Conservation (phyloP, 2,797 vertebrate genomes). For the Enoplosus armatus region DNA sequence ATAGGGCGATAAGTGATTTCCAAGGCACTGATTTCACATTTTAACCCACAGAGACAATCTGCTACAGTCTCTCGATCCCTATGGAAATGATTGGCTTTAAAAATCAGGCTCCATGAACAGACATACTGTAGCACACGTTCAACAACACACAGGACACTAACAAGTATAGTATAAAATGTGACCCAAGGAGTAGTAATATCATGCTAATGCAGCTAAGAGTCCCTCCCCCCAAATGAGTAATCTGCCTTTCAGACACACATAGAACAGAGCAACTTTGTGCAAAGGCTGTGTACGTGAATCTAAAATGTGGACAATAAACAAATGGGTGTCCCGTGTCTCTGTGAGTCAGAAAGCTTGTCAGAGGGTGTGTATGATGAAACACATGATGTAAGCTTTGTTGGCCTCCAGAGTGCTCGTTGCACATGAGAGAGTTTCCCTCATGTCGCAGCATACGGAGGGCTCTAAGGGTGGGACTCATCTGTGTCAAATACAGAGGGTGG, state of each 20-base stretch:
- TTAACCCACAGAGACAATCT: conserved; percentile 37
- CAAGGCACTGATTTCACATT: conserved; percentile 33
- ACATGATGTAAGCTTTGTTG: conserved; percentile 59
- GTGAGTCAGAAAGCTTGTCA: conserved; percentile 47
- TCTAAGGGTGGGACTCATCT: conserved; percentile 64
- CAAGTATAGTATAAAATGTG: background rate
- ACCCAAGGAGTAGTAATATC: background rate
- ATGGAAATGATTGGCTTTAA: conserved; percentile 27
- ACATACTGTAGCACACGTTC: background rate
- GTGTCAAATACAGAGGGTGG: conserved; percentile 58
- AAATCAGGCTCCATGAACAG: conserved; percentile 40
- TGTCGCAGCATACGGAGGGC: conserved; percentile 13
- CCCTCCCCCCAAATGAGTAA: background rate
- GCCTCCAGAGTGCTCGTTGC: conserved; percentile 41
- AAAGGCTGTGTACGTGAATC: conserved; percentile 4
- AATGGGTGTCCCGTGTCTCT: conserved; percentile 30
- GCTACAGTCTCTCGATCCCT: conserved; percentile 17
- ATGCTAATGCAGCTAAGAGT: background rate
- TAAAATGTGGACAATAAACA: conserved; percentile 58
- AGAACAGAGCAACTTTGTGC: conserved; percentile 42
- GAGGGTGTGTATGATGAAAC: conserved; percentile 60
- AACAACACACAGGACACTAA: background rate
- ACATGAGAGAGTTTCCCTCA: conserved; percentile 30
- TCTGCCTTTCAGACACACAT: background rate
- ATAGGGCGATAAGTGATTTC: conserved; percentile 17